phyloP scores from a whole-genome alignment of 2,113 vertebrate species.

The Tenebrosternarchus preto region DNA sequence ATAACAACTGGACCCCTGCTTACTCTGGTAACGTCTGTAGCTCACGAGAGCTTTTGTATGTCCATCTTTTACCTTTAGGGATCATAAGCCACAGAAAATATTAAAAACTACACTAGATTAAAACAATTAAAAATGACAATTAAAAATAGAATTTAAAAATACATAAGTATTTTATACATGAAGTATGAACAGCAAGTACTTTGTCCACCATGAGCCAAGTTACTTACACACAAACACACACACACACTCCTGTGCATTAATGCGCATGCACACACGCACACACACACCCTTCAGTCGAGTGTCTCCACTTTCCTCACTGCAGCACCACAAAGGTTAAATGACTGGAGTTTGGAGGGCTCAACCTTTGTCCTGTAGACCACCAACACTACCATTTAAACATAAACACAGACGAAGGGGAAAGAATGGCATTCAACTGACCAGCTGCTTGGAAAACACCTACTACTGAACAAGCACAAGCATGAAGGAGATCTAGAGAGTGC shows the following conservation, averaged over 20 bases:
- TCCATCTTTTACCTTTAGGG: not conserved
- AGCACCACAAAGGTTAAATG: not conserved
- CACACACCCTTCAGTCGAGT: not conserved
- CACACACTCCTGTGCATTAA: too few species aligned
- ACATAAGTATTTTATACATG: not conserved
- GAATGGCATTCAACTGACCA: not conserved
- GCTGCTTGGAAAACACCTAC: not conserved
- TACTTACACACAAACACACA: too few species aligned
- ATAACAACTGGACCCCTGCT: too few species aligned
- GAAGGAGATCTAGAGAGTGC: not conserved
- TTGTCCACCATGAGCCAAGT: too few species aligned
- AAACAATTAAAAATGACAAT: slow-evolving; percentile 9
- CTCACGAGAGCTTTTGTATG: too few species aligned
- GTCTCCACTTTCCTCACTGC: not conserved
- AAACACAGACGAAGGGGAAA: not conserved
- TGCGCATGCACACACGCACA: not conserved
- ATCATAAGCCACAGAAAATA: not conserved
- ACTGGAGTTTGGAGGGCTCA: not conserved
- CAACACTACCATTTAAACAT: not conserved
- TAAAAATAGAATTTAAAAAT: too few species aligned
- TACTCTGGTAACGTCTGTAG: not conserved
- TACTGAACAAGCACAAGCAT: not conserved
- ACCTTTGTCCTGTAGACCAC: not conserved
- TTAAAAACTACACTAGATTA: not conserved
- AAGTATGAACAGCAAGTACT: not conserved